Conservation (phyloP, 2,888 invertebrate genomes). For the Tetramorium bicarinatum region DNA sequence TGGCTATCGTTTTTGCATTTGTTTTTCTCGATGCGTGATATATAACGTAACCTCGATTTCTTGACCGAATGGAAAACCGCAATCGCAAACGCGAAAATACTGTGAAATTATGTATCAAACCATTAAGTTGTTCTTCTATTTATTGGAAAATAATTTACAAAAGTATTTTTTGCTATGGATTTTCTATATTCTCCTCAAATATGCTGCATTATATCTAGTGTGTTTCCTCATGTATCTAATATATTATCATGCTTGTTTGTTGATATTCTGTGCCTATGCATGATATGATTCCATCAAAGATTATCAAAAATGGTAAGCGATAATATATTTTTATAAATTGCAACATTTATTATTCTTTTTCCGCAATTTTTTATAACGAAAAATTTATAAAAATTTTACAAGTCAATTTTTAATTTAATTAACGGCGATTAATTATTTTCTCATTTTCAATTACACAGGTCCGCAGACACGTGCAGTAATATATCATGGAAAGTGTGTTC, state of each 20-base stretch:
- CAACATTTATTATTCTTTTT: not conserved
- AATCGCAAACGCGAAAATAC: conserved; percentile 2
- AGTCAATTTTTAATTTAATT: not conserved
- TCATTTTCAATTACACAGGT: conserved; percentile 10
- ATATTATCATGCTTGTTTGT: conserved; percentile 79
- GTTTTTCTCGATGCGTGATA: conserved; percentile 5
- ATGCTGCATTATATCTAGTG: conserved; percentile 77
- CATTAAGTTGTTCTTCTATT: conserved; percentile 7
- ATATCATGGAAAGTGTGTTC: not conserved
- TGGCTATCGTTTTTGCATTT: conserved; percentile 23
- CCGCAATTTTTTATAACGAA: not conserved
- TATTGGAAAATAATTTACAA: conserved; percentile 59
- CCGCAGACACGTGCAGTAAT: not conserved
- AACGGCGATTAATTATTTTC: conserved; percentile 8
- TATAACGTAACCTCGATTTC: conserved; percentile 47
- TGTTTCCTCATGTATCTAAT: conserved; percentile 78
- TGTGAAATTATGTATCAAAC: conserved; percentile 40
- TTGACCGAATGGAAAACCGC: conserved; percentile 11
- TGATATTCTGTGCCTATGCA: conserved; percentile 78
- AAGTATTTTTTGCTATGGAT: conserved; percentile 73
- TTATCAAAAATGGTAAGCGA: conserved; percentile 11
- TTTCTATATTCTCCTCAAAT: conserved; percentile 73
- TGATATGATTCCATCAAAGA: conserved; percentile 47
- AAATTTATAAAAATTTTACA: not conserved
- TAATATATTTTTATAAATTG: not conserved